Conservation (phyloP, 2,888 invertebrate genomes). For the Polyploca ridens region DNA sequence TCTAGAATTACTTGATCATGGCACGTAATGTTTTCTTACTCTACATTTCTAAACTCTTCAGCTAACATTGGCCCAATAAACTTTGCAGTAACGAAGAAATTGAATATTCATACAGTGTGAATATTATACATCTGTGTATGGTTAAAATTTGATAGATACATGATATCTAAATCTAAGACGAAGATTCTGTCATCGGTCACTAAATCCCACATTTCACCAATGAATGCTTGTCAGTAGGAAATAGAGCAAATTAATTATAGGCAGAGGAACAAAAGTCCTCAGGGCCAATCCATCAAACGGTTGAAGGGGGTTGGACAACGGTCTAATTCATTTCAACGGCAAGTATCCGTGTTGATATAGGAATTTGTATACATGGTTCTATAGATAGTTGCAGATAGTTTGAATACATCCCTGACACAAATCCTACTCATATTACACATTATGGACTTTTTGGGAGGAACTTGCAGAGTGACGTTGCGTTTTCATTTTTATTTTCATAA, state of each 20-base stretch:
- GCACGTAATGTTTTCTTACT: no score
- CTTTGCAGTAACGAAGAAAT: not conserved
- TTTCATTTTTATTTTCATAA: no score
- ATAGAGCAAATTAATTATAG: constrained; percentile 63
- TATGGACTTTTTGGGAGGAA: no score
- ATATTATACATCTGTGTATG: no score
- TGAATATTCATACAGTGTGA: no score
- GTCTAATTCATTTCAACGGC: constrained; percentile 41
- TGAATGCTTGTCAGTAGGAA: constrained; percentile 45
- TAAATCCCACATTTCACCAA: constrained; percentile 32
- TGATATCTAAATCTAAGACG: not conserved
- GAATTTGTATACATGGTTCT: not conserved
- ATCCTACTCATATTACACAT: no score
- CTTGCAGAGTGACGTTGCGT: no score
- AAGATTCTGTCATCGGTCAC: constrained; percentile 31
- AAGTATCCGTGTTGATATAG: constrained; percentile 4
- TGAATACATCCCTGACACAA: not conserved
- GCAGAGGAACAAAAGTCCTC: constrained; percentile 60
- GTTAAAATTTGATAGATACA: no score
- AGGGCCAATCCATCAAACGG: constrained; percentile 59
- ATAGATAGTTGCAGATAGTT: not conserved
- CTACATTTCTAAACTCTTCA: no score
- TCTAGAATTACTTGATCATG: not conserved
- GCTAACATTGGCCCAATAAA: no score
- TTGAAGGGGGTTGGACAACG: constrained; percentile 58